Evolutionary conservation across 2,113 vertebrate species (phyloP).

Genomic region (Leptocoma aspasia): DNA sequence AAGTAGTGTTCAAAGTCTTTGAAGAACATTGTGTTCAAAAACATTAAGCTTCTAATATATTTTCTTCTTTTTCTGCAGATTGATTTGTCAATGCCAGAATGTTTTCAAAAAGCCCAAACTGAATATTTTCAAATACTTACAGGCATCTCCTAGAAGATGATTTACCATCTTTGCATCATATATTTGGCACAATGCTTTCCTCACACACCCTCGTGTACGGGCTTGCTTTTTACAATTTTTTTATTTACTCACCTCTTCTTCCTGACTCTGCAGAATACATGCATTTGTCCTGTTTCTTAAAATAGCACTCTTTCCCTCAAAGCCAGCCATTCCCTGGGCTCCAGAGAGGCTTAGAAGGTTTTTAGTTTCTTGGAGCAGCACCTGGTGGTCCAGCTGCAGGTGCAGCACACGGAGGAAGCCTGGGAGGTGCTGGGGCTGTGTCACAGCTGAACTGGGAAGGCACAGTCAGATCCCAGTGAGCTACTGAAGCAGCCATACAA

Average conservation of each 20-base stretch:
- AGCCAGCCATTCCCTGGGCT: not conserved
- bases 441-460: not conserved
- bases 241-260: not conserved
- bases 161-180: not conserved
- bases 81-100: not conserved
- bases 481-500: not conserved
- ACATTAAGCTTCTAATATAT: not conserved
- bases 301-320: not conserved
- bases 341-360: not conserved
- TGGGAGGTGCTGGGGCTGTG: not conserved
- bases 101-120: not conserved
- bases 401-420: not conserved
- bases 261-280: not conserved
- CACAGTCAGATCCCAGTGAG: not conserved
- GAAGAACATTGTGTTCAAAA: not conserved
- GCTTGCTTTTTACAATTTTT: not conserved
- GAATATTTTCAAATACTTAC: not conserved
- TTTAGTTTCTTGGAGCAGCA: not conserved
- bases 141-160: not conserved
- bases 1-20: not conserved
- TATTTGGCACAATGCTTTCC: not conserved
- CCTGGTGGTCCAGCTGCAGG: not conserved
- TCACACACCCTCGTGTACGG: not conserved
- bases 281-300: not conserved
- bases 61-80: not conserved